Percentiles rank a stretch among this genome's conserved stretches.
These are phyloP conservation scores for Micropoecilia bifurca DNA, from an alignment of 2,797 vertebrate species.

Conservation along the genomic window DNA sequence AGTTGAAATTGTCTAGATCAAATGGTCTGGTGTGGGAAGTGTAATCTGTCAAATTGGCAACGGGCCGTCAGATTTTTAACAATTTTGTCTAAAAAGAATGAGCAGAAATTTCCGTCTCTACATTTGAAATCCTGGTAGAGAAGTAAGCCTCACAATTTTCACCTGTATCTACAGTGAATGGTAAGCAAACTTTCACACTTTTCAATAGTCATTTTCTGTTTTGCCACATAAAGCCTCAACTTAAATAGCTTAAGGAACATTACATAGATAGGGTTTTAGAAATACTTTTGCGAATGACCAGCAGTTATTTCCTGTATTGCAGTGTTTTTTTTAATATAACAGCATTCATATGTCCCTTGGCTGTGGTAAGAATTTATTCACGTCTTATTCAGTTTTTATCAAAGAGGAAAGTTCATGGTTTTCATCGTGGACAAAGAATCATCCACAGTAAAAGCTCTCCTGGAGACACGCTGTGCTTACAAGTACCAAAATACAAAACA, in stretches of 20 bases:
- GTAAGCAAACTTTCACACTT: not conserved
- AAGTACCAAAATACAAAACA: conserved; percentile 27
- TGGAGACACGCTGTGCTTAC: conserved; percentile 19
- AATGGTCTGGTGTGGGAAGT: not conserved
- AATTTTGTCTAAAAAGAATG: not conserved
- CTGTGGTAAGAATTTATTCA: conserved; percentile 34
- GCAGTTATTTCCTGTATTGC: not conserved
- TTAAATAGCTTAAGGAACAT: not conserved
- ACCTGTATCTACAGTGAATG: not conserved
- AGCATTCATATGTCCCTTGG: conserved; percentile 27
- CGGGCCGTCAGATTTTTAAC: not conserved
- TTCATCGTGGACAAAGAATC: conserved; percentile 20
- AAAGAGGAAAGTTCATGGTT: conserved; percentile 29
- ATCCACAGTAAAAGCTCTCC: conserved; percentile 37
- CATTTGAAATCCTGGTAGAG: not conserved
- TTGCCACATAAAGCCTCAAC: not conserved
- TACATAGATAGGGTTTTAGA: no score
- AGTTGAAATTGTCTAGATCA: not conserved
- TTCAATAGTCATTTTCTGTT: not conserved
- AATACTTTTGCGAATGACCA: not conserved
- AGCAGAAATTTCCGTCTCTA: not conserved
- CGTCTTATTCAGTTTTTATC: conserved; percentile 35
- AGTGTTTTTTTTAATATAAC: conserved; percentile 15
- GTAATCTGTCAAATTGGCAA: no score
- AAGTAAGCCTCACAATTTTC: not conserved